Base-by-base conservation (phyloP, 1,140 invertebrate species). In the Drosophila varians region DNA sequence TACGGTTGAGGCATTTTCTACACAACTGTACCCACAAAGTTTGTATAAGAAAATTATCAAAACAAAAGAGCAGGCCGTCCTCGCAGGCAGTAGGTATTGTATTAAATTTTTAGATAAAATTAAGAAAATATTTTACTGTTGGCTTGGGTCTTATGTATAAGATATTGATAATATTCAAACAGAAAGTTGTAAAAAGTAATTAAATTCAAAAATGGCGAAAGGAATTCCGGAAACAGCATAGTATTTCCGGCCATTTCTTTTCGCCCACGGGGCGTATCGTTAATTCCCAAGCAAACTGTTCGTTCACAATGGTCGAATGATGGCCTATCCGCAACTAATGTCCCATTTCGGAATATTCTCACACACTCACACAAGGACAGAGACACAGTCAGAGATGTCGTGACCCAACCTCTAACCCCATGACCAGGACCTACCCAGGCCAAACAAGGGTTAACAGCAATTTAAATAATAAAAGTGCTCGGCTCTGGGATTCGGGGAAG, bases 371-470 rank as follows among this genome's bases (percentile, higher is more conserved):
- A 18, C 58, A 46, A 45, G 42, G 64, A 66, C 26, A 9, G 6
- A 73, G 26, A 72, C 28, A 61, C 52, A 53, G 45, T 23, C 60
- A 57, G 46, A 46, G 69, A 71, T 70, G 88, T 69, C 66, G 12
- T 90, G 83, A 88, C 69, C 79, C 79, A 77, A 89, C 80, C 86
- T 89, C 77, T 89, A 89, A 89, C 86, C 86, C 60, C 49, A 45
- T 75, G 62, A 66, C 62, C 62, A 40, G 60, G 62, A 51, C 60
- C 60, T 42, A 66, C 62, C 66, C 55, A 38, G 55, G 72, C 58
- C 47, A 76, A 69, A 65, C 74, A 86, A 58, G 79, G 88, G 88
- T 89, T 90, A 90, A 87, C 55, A 74, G 72, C 77, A 78, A 83
- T 74, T 87, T 90, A 23, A 84, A 90, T 89, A 75, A 87, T 68